Evolutionary conservation across 2,797 vertebrate genomes (phyloP).

Genomic region (Microctenopoma lineatum): DNA sequence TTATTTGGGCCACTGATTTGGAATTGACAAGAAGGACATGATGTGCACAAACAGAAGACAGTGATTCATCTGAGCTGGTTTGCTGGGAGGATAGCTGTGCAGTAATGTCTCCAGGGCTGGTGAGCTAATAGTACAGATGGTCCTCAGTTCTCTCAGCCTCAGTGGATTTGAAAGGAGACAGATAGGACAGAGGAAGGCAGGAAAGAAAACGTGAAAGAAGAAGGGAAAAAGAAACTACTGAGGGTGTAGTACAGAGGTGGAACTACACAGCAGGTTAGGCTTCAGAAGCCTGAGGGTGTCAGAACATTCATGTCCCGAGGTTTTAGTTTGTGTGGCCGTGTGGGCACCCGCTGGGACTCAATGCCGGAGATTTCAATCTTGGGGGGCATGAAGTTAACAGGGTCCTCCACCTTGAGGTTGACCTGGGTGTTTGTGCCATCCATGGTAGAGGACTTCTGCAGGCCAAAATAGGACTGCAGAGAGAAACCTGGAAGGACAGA

Average conservation of each 20-base stretch:
- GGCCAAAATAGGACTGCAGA: conserved; percentile 90
- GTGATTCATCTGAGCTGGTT: conserved; percentile 1
- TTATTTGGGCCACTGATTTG: conserved; percentile 47
- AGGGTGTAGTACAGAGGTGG: conserved; percentile 20
- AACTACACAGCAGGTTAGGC: conserved; percentile 18
- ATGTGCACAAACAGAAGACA: background rate
- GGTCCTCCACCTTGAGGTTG: conserved; percentile 85
- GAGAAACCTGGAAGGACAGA: conserved; percentile 84
- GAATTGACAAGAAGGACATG: conserved; percentile 3
- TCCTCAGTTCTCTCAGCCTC: conserved; percentile 34
- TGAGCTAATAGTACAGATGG: conserved; percentile 27
- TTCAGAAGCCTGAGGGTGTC: conserved; percentile 94
- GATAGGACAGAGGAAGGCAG: conserved; percentile 28
- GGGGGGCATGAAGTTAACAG: conserved; percentile 85
- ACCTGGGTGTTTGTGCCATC: conserved; percentile 89
- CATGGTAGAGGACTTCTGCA: conserved; percentile 92
- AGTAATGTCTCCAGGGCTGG: conserved; percentile 19
- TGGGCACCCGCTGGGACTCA: conserved; percentile 83
- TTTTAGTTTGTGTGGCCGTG: conserved; percentile 90
- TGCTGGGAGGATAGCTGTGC: background rate
- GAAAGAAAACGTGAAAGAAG: conserved; percentile 16
- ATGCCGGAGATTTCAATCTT: conserved; percentile 86
- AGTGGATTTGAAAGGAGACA: conserved; percentile 12
- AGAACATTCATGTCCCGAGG: conserved; percentile 95
- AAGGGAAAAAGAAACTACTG: background rate